Conservation (phyloP, 2,888 invertebrate genomes). For the Selenia dentaria region DNA sequence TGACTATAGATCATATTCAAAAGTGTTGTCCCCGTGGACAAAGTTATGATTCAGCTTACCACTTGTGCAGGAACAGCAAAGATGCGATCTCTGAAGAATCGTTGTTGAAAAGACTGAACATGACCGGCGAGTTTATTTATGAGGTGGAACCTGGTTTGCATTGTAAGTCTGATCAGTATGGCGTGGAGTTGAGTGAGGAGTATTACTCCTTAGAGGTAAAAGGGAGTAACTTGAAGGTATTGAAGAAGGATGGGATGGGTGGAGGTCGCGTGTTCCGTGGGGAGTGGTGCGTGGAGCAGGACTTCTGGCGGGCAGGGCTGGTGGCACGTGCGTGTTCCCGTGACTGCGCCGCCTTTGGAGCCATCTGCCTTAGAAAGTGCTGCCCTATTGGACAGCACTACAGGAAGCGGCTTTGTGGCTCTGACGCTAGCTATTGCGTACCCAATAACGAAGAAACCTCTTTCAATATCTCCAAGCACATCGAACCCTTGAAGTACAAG, state of each 20-base stretch:
- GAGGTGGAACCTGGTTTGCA: conserved; percentile 58
- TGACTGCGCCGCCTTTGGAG: conserved; percentile 57
- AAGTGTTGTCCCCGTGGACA: conserved; percentile 73
- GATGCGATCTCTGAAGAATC: conserved; percentile 46
- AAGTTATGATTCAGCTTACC: conserved; percentile 59
- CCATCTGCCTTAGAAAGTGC: conserved; percentile 79
- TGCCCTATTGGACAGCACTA: conserved; percentile 82
- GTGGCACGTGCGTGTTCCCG: conserved; percentile 66
- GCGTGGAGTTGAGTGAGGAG: conserved; percentile 57
- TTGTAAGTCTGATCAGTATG: conserved; percentile 64
- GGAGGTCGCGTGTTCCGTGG: conserved; percentile 45
- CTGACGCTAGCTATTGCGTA: conserved; percentile 58
- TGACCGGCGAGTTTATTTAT: conserved; percentile 49
- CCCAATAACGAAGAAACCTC: conserved; percentile 54
- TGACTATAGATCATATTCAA: conserved; percentile 54
- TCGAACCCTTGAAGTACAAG: conserved; percentile 49
- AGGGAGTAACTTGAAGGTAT: conserved; percentile 52
- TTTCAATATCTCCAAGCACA: conserved; percentile 60
- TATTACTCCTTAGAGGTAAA: conserved; percentile 51
- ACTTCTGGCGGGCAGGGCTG: conserved; percentile 40
- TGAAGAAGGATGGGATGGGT: conserved; percentile 39
- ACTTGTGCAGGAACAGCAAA: conserved; percentile 53
- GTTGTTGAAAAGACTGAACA: conserved; percentile 48
- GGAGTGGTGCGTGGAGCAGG: conserved; percentile 75
- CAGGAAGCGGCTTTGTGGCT: conserved; percentile 53